These are phyloP conservation scores for Ruditapes philippinarum DNA, from an alignment of 1,140 invertebrate genomes.

Conservation along the genomic window DNA sequence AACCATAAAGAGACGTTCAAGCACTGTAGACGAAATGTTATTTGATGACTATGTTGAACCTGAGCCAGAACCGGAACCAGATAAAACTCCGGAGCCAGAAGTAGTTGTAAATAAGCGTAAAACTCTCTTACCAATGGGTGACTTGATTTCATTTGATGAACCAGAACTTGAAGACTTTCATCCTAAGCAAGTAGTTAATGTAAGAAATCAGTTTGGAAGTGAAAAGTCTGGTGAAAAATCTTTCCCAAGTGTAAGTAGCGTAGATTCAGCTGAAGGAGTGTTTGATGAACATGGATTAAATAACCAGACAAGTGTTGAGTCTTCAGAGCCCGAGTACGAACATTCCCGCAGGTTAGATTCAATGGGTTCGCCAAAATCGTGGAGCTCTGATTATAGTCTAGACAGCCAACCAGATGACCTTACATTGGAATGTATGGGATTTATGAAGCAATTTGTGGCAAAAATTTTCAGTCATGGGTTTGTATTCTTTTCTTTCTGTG, in stretches of 20 bases:
- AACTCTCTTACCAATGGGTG: conserved; percentile 75
- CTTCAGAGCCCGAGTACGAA: conserved; percentile 87
- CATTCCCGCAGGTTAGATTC: conserved; percentile 88
- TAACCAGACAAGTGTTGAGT: conserved; percentile 88
- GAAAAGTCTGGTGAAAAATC: conserved; percentile 15
- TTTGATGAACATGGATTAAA: conserved; percentile 62
- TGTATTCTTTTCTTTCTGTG: too few relatives aligned
- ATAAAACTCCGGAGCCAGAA: conserved; percentile 31
- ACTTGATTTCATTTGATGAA: conserved; percentile 84
- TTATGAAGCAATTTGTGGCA: conserved; percentile 92
- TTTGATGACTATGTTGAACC: conserved; percentile 83
- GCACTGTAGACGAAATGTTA: conserved; percentile 84
- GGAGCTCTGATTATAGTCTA: conserved; percentile 91
- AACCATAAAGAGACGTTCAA: conserved; percentile 78
- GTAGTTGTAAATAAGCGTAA: conserved; percentile 63
- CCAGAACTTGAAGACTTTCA: conserved; percentile 64
- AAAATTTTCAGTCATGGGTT: conserved; percentile 88
- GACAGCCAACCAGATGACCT: conserved; percentile 91
- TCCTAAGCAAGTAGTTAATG: conserved; percentile 35
- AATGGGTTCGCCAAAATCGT: conserved; percentile 91
- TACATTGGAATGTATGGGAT: conserved; percentile 89
- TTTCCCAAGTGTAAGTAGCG: conserved; percentile 67
- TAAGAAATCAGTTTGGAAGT: neutral
- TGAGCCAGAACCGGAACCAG: conserved; percentile 65
- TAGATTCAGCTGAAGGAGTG: conserved; percentile 70